Conservation (phyloP, 2,797 vertebrate genomes). For the Sebastes itinus region DNA sequence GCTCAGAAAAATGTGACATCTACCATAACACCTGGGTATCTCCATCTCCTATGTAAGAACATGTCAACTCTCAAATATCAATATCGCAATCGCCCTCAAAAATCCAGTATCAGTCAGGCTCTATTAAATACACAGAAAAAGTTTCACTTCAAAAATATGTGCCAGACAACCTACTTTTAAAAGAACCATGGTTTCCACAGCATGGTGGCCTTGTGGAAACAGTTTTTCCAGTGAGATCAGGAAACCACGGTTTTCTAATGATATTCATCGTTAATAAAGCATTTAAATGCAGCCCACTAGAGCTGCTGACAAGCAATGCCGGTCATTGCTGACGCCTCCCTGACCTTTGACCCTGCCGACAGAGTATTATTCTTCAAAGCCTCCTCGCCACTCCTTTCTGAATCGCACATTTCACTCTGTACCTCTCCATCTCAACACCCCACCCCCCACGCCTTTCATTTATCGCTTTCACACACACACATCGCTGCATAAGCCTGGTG, state of each 20-base stretch:
- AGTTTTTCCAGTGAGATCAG: conserved; percentile 41
- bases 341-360: conserved; percentile 50
- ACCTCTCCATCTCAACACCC: conserved; percentile 27
- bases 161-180: conserved; percentile 13
- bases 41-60: not conserved
- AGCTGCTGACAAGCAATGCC: conserved; percentile 62
- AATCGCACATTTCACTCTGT: conserved; percentile 16
- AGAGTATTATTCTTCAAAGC: conserved; percentile 37
- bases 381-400: conserved; percentile 14
- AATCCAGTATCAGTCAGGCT: not conserved
- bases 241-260: conserved; percentile 30
- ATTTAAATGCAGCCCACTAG: conserved; percentile 7
- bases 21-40: not conserved
- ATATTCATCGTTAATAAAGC: conserved; percentile 4
- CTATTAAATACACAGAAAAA: not conserved
- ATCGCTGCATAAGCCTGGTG: conserved; percentile 5
- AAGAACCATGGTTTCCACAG: conserved; percentile 23
- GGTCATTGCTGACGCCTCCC: conserved; percentile 33
- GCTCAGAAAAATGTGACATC: not conserved
- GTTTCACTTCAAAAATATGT: conserved; percentile 1
- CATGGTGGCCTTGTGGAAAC: conserved; percentile 27
- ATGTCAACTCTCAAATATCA: not conserved
- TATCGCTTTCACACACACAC: conserved; percentile 26
- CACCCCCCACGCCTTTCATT: conserved; percentile 16
- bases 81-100: not conserved